phyloP scores from a whole-genome alignment of 1,140 invertebrate genomes.

The Phymastichus coffea region DNA sequence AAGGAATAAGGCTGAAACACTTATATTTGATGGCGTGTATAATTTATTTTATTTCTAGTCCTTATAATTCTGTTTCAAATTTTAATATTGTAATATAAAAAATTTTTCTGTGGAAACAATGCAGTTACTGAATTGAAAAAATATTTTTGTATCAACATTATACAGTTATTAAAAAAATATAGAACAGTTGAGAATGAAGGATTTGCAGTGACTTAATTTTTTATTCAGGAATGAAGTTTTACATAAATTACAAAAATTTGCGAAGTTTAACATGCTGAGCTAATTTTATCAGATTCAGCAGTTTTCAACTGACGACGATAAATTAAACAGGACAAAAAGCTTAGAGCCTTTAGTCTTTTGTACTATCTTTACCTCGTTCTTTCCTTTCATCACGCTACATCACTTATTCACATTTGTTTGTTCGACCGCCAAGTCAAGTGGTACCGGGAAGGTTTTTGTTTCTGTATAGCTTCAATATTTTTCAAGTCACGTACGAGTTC shows the following conservation, averaged over 20 bases:
- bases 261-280: too few relatives aligned
- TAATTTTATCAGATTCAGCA: too few relatives aligned
- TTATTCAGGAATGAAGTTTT: too few relatives aligned
- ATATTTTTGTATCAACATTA: slow-evolving; percentile 7
- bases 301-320: not conserved
- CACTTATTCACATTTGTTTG: slow-evolving; percentile 15
- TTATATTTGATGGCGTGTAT: not conserved
- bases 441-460: too few relatives aligned
- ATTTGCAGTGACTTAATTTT: too few relatives aligned
- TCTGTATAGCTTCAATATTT: too few relatives aligned
- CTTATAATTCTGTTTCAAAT: not conserved
- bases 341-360: slow-evolving; percentile 6
- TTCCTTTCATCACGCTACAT: not conserved
- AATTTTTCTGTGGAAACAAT: not conserved
- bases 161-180: too few relatives aligned
- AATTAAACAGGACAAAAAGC: slow-evolving; percentile 5
- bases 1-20: slow-evolving; percentile 3
- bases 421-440: too few relatives aligned
- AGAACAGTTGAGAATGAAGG: too few relatives aligned
- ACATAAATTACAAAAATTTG: too few relatives aligned
- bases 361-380: slow-evolving; percentile 2
- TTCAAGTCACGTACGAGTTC: too few relatives aligned
- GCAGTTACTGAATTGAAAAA: not conserved
- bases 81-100: not conserved
- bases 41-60: slow-evolving; percentile 24